Evolutionary conservation across 2,888 invertebrate genomes (phyloP).

Genomic region (Druceiella hillmani): DNA sequence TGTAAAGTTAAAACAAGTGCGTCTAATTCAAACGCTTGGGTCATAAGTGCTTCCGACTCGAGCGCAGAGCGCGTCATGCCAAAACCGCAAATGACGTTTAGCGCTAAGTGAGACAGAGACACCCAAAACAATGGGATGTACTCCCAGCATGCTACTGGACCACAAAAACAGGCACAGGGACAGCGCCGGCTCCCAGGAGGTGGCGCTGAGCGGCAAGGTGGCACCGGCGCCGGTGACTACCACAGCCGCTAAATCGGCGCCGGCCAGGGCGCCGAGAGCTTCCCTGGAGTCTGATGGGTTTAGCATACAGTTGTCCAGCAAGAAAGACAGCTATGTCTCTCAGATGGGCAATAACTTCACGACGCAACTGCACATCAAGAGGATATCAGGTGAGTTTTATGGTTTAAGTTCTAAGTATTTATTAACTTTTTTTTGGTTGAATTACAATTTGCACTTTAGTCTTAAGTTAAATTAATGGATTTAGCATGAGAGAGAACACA

Average conservation of each 20-base stretch:
- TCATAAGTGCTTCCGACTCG: too few species aligned
- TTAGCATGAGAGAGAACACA: too few species aligned
- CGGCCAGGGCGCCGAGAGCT: constrained; percentile 44
- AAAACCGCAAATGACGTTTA: too few species aligned
- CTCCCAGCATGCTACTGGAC: constrained; percentile 58
- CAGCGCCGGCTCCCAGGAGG: constrained; percentile 48
- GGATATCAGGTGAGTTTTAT: constrained; percentile 44
- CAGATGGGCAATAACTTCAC: constrained; percentile 51
- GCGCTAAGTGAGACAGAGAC: too few species aligned
- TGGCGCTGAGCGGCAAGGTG: constrained; percentile 37
- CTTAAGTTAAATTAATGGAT: too few species aligned
- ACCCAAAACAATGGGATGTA: constrained; percentile 60
- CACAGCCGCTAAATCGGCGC: constrained; percentile 34
- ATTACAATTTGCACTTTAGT: too few species aligned
- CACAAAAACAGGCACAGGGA: constrained; percentile 54
- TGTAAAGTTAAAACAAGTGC: too few species aligned
- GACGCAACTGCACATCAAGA: constrained; percentile 48
- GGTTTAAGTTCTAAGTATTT: too few species aligned
- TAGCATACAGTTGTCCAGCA: constrained; percentile 46
- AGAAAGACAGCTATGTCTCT: constrained; percentile 51
- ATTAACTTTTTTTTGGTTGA: too few species aligned
- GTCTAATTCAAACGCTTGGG: too few species aligned
- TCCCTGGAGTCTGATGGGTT: constrained; percentile 49
- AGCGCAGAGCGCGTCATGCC: too few species aligned
- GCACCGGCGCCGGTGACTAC: constrained; percentile 40